phyloP scores from a whole-genome alignment of 2,113 vertebrate species.

The Toxostoma redivivum region DNA sequence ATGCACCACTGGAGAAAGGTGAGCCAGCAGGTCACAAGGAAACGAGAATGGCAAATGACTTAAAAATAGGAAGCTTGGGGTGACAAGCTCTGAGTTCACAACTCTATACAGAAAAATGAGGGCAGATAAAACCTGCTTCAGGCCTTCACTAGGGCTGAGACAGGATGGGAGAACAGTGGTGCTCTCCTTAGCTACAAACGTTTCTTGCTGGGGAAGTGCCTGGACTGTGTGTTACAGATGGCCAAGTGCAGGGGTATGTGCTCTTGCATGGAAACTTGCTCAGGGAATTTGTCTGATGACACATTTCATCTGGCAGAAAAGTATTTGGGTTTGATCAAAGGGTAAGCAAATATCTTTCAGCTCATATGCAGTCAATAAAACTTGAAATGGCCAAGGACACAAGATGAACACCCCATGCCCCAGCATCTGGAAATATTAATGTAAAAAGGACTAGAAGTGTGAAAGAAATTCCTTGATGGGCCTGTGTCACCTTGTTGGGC shows the following conservation, averaged over 20 bases:
- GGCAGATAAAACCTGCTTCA: background rate
- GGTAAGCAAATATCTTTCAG: constrained; percentile 16
- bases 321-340: constrained; percentile 28
- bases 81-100: background rate
- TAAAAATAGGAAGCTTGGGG: rapidly evolving
- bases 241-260: background rate
- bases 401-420: background rate
- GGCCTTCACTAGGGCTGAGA: background rate
- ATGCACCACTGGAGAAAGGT: background rate
- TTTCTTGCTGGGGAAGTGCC: background rate
- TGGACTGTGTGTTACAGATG: background rate
- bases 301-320: background rate
- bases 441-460: background rate
- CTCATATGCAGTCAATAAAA: background rate
- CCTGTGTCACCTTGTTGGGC: background rate
- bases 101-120: background rate
- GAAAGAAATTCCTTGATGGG: background rate
- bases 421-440: background rate
- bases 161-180: background rate
- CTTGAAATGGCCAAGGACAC: background rate
- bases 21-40: background rate
- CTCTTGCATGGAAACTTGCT: background rate
- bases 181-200: background rate
- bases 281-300: background rate
- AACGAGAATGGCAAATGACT: background rate